Evolutionary conservation across 2,888 invertebrate genomes (phyloP), one percentile per base, ranked within the genome.

Genomic region (Drosophila stalkeri): DNA sequence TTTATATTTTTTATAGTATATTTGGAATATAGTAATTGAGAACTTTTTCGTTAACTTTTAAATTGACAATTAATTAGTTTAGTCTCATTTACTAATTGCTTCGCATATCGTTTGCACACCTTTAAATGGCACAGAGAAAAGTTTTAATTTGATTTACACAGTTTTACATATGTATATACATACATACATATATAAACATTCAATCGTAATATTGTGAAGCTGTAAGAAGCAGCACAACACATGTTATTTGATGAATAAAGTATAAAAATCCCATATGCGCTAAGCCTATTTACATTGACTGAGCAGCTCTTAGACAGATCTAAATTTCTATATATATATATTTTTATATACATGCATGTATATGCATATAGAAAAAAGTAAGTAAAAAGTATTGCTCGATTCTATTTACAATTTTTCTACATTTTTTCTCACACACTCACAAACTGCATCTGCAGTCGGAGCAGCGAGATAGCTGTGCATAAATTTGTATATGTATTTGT

Each of bases 401-500:
- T 51, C 12, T 18, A 18, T 18, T 7, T 18, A 12, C 11, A 5
- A 5, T 0, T 27, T 27, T 27, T 27, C 5, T 27, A 27, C 27
- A 6, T 5, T 27, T 27, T n/a, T 9, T 31, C n/a, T 11, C 43
- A 43, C 43, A 43, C 43, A 43, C 43, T 18, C 43, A 43, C 27
- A 12, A 46, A 20, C 4, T 46, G n/a, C 46, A 27, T 16, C 47
- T 49, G 49, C 49, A 27, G n/a, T n/a, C 27, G 14, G 49, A 2
- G 31, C 49, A 12, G 14, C 33, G 14, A 7, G 12, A 33, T 33
- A 61, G 37, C 46, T 64, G 23, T 64, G 52, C 56, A 59, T 51
- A 54, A 59, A 54, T 47, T 51, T 41, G 18, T 57, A 51, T 46
- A 20, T 69, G 55, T 60, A 57, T 69, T 47, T 57, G 57, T 64